A percentile compares a stretch with the other conserved stretches of the same genome.
These are phyloP conservation scores for Parazoanthus swiftii DNA, from an alignment of 92 coral and sea anemone genomes.

Conservation along the genomic window DNA sequence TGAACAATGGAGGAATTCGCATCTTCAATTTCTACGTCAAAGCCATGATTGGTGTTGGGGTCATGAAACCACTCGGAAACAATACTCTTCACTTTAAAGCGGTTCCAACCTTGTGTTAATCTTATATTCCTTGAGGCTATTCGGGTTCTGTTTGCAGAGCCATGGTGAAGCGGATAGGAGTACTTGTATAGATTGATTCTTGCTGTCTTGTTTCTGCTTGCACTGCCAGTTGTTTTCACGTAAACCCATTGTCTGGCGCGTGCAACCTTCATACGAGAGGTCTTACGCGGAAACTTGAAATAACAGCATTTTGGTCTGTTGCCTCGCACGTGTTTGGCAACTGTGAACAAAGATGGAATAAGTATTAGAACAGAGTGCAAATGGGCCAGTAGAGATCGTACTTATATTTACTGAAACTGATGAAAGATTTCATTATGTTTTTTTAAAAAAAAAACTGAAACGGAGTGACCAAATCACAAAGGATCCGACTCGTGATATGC, in stretches of 20 bases:
- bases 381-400: neutral
- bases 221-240: slow-evolving; percentile 30
- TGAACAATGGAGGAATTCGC: slow-evolving; percentile 22
- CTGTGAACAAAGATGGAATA: slow-evolving; percentile 16
- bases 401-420: neutral
- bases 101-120: slow-evolving; percentile 41
- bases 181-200: slow-evolving; percentile 50
- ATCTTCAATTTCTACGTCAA: slow-evolving; percentile 52
- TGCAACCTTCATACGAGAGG: slow-evolving; percentile 38
- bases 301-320: slow-evolving; percentile 49
- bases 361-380: neutral
- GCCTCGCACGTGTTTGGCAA: slow-evolving; percentile 29
- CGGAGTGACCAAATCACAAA: too few relatives aligned
- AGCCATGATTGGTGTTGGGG: slow-evolving; percentile 49
- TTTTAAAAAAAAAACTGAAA: too few relatives aligned
- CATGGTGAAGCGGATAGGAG: slow-evolving; percentile 27
- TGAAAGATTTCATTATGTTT: neutral
- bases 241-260: slow-evolving; percentile 55
- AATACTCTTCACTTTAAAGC: slow-evolving; percentile 48
- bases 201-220: slow-evolving; percentile 5
- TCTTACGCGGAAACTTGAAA: slow-evolving; percentile 45
- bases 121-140: slow-evolving; percentile 44
- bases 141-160: slow-evolving; percentile 38
- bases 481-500: too few relatives aligned
- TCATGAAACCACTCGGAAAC: slow-evolving; percentile 49